Percentiles rank a stretch among this genome's conserved stretches.
phyloP scores from a whole-genome alignment of 1,140 invertebrate genomes.

The Chrysomallon squamiferum region DNA sequence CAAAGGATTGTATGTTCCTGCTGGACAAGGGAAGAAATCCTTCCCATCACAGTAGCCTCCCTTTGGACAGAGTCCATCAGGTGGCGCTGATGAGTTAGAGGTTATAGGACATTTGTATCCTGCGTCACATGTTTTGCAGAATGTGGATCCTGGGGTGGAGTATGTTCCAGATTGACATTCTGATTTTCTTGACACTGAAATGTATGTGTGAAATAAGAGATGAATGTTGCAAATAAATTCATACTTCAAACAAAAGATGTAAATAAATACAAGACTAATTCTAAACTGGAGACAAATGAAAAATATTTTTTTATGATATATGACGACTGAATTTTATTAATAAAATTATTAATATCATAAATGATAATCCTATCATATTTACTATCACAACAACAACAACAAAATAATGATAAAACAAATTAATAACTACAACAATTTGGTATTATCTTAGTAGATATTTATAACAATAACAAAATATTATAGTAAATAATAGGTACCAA shows the following conservation, averaged over 20 bases:
- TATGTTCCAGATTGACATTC: constrained; percentile 50
- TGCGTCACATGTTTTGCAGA: constrained; percentile 41
- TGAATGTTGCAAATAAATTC: background rate
- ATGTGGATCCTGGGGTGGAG: constrained; percentile 35
- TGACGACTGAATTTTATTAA: no score
- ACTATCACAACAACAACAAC: no score
- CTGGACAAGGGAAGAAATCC: constrained; percentile 42
- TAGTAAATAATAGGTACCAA: no score
- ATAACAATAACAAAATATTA: no score
- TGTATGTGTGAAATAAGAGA: background rate
- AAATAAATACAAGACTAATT: background rate
- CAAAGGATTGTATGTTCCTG: constrained; percentile 50
- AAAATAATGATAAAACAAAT: no score
- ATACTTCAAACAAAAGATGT: background rate
- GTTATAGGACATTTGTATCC: constrained; percentile 48
- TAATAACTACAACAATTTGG: no score
- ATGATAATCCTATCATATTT: no score
- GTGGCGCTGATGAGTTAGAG: constrained; percentile 39
- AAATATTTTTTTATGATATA: background rate
- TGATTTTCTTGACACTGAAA: constrained; percentile 32
- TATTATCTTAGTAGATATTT: no score
- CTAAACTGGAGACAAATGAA: background rate
- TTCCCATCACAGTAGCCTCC: constrained; percentile 59
- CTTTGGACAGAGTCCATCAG: constrained; percentile 36
- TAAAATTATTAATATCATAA: no score